Conservation (phyloP, 2,113 vertebrate species). For the Neolamprologus ventralis region DNA sequence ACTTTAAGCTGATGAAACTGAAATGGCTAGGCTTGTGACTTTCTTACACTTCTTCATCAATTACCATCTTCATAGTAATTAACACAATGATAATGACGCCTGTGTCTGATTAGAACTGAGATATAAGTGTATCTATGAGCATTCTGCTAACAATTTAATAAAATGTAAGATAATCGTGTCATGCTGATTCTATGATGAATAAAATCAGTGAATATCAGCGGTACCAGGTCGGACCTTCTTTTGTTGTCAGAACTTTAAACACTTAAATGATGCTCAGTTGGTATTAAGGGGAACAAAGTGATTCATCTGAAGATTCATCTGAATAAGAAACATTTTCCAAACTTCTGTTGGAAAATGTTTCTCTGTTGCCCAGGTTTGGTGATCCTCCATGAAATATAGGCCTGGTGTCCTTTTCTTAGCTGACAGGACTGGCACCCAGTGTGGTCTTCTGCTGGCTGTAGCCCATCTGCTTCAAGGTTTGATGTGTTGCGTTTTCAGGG, state of each 20-base stretch:
- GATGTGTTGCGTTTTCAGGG: neutral
- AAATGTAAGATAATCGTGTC: neutral
- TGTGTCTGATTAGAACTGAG: conserved; percentile 1
- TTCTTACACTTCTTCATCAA: neutral
- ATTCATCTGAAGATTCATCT: neutral
- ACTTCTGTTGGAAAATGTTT: too few species aligned
- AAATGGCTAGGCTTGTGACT: neutral
- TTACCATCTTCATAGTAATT: neutral
- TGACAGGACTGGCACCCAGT: neutral
- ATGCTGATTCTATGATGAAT: neutral
- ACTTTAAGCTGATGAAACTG: conserved; percentile 16
- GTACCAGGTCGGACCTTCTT: neutral
- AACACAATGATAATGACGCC: neutral
- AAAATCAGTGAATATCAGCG: neutral
- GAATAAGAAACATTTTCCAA: neutral
- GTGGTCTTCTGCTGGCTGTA: neutral
- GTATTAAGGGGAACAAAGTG: neutral
- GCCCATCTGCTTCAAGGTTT: neutral
- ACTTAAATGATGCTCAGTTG: neutral
- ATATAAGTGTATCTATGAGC: neutral
- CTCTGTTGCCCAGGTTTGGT: neutral
- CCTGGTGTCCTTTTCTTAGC: neutral
- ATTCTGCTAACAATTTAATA: neutral
- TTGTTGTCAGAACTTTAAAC: neutral
- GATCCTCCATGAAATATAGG: neutral